phyloP scores from a whole-genome alignment of 2,888 invertebrate genomes.

The Ochropleura leucogaster region DNA sequence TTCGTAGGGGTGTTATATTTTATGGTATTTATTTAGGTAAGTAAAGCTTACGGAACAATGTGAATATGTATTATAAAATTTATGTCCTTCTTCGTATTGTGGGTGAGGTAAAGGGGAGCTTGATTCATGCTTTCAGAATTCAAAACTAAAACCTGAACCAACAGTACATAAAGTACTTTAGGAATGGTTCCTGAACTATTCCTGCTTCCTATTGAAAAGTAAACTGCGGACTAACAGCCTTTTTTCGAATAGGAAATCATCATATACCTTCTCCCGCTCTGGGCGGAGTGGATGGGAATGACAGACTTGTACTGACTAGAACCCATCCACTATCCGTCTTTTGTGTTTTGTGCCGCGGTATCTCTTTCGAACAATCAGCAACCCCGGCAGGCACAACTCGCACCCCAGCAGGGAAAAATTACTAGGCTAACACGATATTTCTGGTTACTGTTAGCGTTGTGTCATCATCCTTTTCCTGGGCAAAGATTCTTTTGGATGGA shows the following conservation, averaged over 20 bases:
- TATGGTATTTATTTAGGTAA: conserved; percentile 56
- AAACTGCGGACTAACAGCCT: not conserved
- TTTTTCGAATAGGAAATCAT: too few relatives aligned
- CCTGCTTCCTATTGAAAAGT: not conserved
- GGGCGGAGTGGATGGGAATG: too few relatives aligned
- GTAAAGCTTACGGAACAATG: conserved; percentile 8
- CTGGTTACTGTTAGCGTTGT: not conserved
- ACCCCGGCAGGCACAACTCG: too few relatives aligned
- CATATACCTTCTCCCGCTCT: too few relatives aligned
- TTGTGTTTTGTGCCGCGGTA: too few relatives aligned
- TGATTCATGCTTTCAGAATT: not conserved
- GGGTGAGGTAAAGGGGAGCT: not conserved
- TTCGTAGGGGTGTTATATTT: conserved; percentile 55
- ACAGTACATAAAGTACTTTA: too few relatives aligned
- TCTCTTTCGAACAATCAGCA: too few relatives aligned
- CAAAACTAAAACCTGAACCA: not conserved
- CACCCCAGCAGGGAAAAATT: not conserved
- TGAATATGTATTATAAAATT: conserved; percentile 10
- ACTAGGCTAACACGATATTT: not conserved
- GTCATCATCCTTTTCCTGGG: not conserved
- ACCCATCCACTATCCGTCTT: too few relatives aligned
- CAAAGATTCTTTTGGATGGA: not conserved
- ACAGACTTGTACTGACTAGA: too few relatives aligned
- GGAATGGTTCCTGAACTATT: too few relatives aligned
- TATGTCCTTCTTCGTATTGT: conserved; percentile 2